Percentiles rank a stretch among this genome's conserved stretches.
phyloP scores from a whole-genome alignment of 2,113 vertebrate genomes.

The Vulpes ferrilata region DNA sequence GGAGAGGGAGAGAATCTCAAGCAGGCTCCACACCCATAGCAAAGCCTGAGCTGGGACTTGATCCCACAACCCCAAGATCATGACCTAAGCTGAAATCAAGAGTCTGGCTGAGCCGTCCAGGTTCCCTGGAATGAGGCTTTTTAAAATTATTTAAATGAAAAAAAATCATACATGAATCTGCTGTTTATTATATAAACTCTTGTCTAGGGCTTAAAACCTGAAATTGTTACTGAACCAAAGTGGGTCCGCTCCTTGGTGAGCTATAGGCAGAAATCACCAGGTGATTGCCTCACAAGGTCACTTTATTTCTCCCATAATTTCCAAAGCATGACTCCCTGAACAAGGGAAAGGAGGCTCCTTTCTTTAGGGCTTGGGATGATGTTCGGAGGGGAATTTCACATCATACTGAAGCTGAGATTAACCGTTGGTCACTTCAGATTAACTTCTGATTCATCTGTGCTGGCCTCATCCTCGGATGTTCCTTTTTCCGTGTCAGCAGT shows the following conservation, averaged over 20 bases:
- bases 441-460: background rate
- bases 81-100: background rate
- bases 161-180: background rate
- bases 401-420: background rate
- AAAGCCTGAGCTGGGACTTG: background rate
- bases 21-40: background rate
- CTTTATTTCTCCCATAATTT: background rate
- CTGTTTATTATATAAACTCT: conserved; percentile 49
- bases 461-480: background rate
- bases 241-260: background rate
- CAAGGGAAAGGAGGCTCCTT: background rate
- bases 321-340: background rate
- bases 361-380: background rate
- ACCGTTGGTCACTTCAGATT: background rate
- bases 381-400: background rate
- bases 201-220: background rate
- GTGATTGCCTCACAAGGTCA: background rate
- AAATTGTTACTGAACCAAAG: background rate
- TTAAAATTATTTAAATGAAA: conserved; percentile 8
- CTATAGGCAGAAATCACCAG: background rate
- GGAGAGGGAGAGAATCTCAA: background rate
- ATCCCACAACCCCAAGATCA: background rate
- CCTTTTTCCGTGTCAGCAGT: background rate
- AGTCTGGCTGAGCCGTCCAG: background rate
- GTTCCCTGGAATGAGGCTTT: background rate